These are phyloP conservation scores for Arnoldichthys spilopterus DNA, from an alignment of 2,797 vertebrate genomes.

Conservation along the genomic window DNA sequence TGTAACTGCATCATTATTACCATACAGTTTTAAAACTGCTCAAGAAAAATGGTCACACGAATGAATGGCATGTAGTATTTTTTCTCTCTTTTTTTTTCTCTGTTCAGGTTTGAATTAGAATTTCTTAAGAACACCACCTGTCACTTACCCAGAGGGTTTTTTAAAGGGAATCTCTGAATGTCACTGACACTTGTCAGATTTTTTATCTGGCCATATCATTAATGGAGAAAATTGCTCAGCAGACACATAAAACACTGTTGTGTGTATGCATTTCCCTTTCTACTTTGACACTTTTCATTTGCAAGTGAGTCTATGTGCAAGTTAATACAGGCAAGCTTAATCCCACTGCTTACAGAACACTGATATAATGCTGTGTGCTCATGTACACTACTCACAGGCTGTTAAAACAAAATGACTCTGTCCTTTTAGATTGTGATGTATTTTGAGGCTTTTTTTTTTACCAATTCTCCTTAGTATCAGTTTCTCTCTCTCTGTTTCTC, in stretches of 20 bases:
- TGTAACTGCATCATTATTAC: conserved; percentile 8
- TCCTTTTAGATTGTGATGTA: background rate
- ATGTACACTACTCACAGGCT: background rate
- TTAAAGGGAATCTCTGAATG: background rate
- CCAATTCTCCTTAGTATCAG: background rate
- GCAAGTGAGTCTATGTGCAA: conserved; percentile 18
- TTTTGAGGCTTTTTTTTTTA: background rate
- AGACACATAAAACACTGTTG: background rate
- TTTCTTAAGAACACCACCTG: background rate
- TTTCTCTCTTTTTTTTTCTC: background rate
- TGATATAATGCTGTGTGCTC: conserved; percentile 16
- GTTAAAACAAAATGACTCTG: background rate
- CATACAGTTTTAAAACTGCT: background rate
- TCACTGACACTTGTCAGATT: background rate
- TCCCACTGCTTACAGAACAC: conserved; percentile 10
- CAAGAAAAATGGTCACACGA: background rate
- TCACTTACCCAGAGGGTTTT: background rate
- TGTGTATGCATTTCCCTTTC: background rate
- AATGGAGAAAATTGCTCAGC: background rate
- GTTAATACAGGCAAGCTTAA: conserved; percentile 20
- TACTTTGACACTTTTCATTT: conserved; percentile 3
- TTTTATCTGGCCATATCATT: background rate
- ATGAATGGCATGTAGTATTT: conserved; percentile 20
- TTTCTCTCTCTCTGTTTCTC: background rate
- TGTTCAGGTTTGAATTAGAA: conserved; percentile 3